Conservation (phyloP, 2,113 vertebrate genomes). For the Tetrao urogallus region DNA sequence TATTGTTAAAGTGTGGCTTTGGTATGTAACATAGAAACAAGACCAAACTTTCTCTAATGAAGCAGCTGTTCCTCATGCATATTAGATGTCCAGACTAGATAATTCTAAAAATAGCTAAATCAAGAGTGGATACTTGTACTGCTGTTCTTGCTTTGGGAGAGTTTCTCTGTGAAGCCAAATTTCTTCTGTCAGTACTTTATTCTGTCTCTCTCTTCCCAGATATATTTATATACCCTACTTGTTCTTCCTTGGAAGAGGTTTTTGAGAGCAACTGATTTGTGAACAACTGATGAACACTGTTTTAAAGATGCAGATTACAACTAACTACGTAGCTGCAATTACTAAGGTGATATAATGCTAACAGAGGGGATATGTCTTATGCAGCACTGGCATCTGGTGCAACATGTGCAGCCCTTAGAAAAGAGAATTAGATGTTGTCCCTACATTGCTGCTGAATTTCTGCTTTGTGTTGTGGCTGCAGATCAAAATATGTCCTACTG, state of each 20-base stretch:
- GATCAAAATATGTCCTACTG: background rate
- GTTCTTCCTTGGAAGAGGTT: background rate
- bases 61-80: background rate
- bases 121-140: background rate
- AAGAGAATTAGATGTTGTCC: background rate
- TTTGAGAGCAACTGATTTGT: too few species aligned
- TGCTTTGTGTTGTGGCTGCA: background rate
- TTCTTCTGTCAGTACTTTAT: background rate
- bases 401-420: background rate
- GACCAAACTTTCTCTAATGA: background rate
- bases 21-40: background rate
- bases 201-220: background rate
- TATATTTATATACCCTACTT: background rate
- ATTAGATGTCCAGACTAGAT: background rate
- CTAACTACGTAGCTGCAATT: background rate
- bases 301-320: background rate
- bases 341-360: background rate
- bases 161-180: background rate
- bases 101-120: background rate
- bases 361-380: background rate
- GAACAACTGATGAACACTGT: background rate
- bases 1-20: background rate
- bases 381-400: background rate
- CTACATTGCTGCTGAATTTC: background rate
- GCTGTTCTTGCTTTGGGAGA: background rate